phyloP scores from a whole-genome alignment of 2,888 invertebrate species.

The Tineola bisselliella region DNA sequence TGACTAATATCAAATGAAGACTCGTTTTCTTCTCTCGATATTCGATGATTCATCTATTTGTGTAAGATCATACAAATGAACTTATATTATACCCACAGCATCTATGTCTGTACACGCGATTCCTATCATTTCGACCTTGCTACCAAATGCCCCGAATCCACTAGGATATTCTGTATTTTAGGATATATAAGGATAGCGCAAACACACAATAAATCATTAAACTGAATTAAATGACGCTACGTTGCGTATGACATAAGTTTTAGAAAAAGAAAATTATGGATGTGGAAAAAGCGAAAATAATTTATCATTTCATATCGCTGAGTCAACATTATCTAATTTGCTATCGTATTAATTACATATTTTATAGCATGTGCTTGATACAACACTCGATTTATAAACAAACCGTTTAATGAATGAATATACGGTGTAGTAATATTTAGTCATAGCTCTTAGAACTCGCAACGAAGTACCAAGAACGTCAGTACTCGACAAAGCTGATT shows the following conservation, averaged over 20 bases:
- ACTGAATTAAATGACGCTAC: too few relatives aligned
- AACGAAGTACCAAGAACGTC: neutral
- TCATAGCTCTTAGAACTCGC: constrained; percentile 6
- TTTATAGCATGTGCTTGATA: neutral
- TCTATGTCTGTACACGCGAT: neutral
- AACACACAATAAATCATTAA: too few relatives aligned
- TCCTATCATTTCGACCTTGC: neutral
- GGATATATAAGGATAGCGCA: too few relatives aligned
- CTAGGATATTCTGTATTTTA: too few relatives aligned
- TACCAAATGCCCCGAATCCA: too few relatives aligned
- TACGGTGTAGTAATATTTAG: neutral
- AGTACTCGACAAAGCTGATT: neutral
- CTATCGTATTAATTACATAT: neutral
- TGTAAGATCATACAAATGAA: neutral
- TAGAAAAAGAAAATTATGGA: too few relatives aligned
- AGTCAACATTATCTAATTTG: neutral
- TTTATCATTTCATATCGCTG: neutral
- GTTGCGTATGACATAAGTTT: too few relatives aligned
- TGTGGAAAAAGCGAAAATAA: too few relatives aligned
- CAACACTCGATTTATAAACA: neutral
- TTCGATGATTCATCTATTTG: neutral
- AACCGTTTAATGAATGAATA: constrained; percentile 4
- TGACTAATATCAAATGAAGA: neutral
- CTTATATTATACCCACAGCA: neutral
- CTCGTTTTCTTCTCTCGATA: neutral